A percentile compares a stretch with the other conserved stretches of the same genome.
These are phyloP conservation scores for Diadegma fenestrale DNA, from an alignment of 2,888 invertebrate genomes.

Conservation along the genomic window DNA sequence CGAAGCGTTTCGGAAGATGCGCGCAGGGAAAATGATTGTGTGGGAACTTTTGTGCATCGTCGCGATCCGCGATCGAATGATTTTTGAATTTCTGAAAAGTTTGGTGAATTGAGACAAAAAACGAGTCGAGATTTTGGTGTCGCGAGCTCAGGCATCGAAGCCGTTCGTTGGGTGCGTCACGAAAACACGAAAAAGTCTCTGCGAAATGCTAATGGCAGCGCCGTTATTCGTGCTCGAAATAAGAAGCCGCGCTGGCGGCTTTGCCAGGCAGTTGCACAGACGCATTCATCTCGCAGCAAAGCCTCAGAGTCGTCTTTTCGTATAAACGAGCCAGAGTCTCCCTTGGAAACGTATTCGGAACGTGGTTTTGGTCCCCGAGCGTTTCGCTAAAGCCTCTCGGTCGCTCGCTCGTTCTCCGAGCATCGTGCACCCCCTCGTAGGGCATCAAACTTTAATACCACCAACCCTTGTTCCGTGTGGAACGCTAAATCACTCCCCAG, in stretches of 20 bases:
- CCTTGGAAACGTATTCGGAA: constrained; percentile 33
- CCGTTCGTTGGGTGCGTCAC: not conserved
- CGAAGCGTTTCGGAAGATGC: constrained; percentile 35
- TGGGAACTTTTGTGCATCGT: constrained; percentile 38
- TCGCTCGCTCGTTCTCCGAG: not conserved
- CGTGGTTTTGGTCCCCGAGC: constrained; percentile 27
- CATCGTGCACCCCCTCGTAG: constrained; percentile 32
- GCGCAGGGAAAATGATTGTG: constrained; percentile 28
- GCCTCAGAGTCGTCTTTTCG: constrained; percentile 39
- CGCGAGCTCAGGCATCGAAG: too few species aligned
- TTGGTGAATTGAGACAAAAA: not conserved
- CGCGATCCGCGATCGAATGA: constrained; percentile 1
- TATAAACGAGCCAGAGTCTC: constrained; percentile 34
- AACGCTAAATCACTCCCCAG: constrained; percentile 67
- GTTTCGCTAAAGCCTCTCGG: constrained; percentile 30
- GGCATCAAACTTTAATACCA: constrained; percentile 69
- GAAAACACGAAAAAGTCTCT: not conserved
- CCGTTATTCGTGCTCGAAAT: not conserved
- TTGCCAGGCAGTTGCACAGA: constrained; percentile 39
- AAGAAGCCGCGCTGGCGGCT: not conserved
- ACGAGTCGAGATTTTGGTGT: too few species aligned
- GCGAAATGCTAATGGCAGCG: not conserved
- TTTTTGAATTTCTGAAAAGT: not conserved
- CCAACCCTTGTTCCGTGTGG: constrained; percentile 52
- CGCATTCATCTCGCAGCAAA: constrained; percentile 64